A percentile compares a stretch with the other conserved stretches of the same genome.
These are phyloP conservation scores for Cosmia pyralina DNA, from an alignment of 2,888 invertebrate genomes.

Conservation along the genomic window DNA sequence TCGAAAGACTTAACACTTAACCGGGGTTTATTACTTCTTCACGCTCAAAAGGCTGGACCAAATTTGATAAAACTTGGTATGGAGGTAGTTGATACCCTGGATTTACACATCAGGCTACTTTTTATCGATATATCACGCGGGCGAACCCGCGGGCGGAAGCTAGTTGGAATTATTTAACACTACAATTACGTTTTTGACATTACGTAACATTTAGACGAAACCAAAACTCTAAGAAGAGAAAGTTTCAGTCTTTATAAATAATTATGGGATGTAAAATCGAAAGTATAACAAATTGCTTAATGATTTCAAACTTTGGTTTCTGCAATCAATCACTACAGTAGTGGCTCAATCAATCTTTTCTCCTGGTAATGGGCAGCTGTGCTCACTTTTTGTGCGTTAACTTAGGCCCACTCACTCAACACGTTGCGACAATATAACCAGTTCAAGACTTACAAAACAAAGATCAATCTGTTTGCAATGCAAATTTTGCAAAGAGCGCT, in stretches of 20 bases:
- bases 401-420: conserved; percentile 58
- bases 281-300: conserved; percentile 82
- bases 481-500: conserved; percentile 40
- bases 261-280: conserved; percentile 80
- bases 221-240: conserved; percentile 79
- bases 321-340: conserved; percentile 75
- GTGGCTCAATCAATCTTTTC: conserved; percentile 51
- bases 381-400: conserved; percentile 46
- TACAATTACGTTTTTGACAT: conserved; percentile 64
- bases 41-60: too few relatives aligned
- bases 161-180: conserved; percentile 58
- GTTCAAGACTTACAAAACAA: conserved; percentile 46
- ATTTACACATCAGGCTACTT: too few relatives aligned
- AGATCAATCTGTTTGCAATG: conserved; percentile 52
- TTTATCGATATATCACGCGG: too few relatives aligned
- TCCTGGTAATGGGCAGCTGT: conserved; percentile 43
- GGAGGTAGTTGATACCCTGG: too few relatives aligned
- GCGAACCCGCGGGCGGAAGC: too few relatives aligned
- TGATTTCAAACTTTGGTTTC: conserved; percentile 71
- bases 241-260: conserved; percentile 77
- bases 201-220: conserved; percentile 67
- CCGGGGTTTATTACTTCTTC: too few relatives aligned
- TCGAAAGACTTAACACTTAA: too few relatives aligned
- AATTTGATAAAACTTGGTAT: too few relatives aligned
- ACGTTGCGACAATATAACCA: conserved; percentile 48